These are phyloP conservation scores for Paramormyrops kingsleyae DNA, from an alignment of 2,113 vertebrate genomes.

Conservation along the genomic window DNA sequence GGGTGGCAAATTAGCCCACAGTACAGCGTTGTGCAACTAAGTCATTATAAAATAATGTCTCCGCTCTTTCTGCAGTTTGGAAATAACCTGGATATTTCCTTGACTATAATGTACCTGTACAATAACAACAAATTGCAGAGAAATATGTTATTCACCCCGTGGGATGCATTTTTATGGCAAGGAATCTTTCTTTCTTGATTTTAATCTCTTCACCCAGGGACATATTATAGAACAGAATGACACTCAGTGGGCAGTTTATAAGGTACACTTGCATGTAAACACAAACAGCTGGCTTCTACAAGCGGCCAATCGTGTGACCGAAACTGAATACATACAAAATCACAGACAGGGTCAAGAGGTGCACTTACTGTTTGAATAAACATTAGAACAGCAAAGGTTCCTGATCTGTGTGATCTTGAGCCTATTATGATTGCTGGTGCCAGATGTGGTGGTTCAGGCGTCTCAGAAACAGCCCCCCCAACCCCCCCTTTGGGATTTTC, in stretches of 20 bases:
- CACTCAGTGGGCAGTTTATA: neutral
- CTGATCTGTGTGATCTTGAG: neutral
- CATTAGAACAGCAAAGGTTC: neutral
- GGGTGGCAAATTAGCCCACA: neutral
- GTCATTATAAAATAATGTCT: neutral
- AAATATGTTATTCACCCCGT: neutral
- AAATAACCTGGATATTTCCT: neutral
- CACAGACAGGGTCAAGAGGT: neutral
- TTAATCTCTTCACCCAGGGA: neutral
- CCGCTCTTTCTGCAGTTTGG: neutral
- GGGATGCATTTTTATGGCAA: neutral
- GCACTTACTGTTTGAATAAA: neutral
- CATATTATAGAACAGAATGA: neutral
- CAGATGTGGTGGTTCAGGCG: neutral
- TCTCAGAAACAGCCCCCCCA: neutral
- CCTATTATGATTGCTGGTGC: neutral
- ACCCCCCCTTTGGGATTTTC: neutral
- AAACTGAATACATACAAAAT: neutral
- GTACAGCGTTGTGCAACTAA: neutral
- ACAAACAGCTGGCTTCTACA: neutral
- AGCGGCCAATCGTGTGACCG: neutral
- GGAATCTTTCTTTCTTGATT: neutral
- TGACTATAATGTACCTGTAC: neutral
- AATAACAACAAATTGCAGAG: neutral
- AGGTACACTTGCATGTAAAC: neutral